phyloP scores from a whole-genome alignment of 2,113 vertebrate genomes.

The Sakesphorus luctuosus region DNA sequence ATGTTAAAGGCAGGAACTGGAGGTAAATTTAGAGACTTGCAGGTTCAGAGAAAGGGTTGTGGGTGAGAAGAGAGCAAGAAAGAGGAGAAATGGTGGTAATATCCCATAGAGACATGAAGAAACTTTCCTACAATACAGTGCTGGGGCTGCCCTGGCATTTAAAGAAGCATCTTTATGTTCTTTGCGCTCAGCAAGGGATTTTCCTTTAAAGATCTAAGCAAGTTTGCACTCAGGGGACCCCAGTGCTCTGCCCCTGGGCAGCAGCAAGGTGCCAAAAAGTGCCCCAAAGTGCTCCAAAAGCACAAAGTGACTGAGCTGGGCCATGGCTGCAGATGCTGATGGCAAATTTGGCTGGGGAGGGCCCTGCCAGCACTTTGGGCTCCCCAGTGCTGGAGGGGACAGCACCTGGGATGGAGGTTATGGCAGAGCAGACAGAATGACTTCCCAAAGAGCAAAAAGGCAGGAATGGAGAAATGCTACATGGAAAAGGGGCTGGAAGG shows the following conservation, averaged over 20 bases:
- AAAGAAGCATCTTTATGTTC: background rate
- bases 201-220: background rate
- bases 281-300: background rate
- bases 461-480: background rate
- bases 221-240: background rate
- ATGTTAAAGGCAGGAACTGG: background rate
- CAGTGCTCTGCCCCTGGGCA: background rate
- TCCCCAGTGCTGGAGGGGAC: background rate
- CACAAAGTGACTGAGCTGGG: background rate
- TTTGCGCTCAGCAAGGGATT: background rate
- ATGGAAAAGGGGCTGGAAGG: background rate
- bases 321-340: fast-evolving
- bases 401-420: background rate
- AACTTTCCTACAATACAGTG: background rate
- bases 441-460: background rate
- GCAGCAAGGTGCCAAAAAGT: fast-evolving
- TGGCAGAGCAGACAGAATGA: too few relatives aligned
- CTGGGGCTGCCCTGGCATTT: background rate
- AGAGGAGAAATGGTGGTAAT: background rate
- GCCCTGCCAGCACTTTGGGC: background rate
- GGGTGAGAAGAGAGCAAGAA: background rate
- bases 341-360: background rate
- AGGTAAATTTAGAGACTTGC: background rate
- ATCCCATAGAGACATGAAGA: fast-evolving
- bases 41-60: background rate